phyloP scores from a whole-genome alignment of 2,797 vertebrate species.

The Gallinago nigripennis region DNA sequence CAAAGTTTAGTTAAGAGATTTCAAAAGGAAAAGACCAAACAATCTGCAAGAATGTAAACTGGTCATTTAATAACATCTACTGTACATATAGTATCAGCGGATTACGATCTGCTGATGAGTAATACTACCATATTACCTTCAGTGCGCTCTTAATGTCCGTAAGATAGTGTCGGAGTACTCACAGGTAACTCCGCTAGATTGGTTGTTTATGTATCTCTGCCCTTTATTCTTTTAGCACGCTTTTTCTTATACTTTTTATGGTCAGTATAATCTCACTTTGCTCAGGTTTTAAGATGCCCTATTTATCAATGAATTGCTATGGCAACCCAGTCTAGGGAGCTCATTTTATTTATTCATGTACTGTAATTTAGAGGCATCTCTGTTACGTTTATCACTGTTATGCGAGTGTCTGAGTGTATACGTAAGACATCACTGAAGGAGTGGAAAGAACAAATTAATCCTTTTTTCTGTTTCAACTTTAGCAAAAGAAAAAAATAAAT shows the following conservation, averaged over 20 bases:
- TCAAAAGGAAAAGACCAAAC: conserved; percentile 58
- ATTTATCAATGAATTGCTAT: background rate
- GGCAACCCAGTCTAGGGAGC: background rate
- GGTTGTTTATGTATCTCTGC: conserved; percentile 17
- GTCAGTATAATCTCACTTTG: background rate
- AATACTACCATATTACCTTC: background rate
- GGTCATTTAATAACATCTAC: conserved; percentile 44
- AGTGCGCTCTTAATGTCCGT: background rate
- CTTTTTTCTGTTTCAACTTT: conserved; percentile 80
- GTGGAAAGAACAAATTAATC: conserved; percentile 24
- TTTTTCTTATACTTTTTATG: conserved; percentile 22
- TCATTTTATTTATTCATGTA: background rate
- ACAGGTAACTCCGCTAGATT: background rate
- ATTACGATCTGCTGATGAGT: background rate
- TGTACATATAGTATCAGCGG: conserved; percentile 16
- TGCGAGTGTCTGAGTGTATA: background rate
- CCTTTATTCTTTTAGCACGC: background rate
- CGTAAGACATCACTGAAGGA: conserved; percentile 41
- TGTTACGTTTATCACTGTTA: background rate
- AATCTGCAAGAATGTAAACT: conserved; percentile 54
- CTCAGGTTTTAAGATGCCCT: conserved; percentile 20
- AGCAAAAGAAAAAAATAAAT: conserved; percentile 78
- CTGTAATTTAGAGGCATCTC: conserved; percentile 2
- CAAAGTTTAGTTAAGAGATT: conserved; percentile 50
- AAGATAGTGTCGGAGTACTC: background rate